These are phyloP conservation scores for Porites evermanni DNA, from an alignment of 92 coral and sea anemone genomes.

Conservation along the genomic window DNA sequence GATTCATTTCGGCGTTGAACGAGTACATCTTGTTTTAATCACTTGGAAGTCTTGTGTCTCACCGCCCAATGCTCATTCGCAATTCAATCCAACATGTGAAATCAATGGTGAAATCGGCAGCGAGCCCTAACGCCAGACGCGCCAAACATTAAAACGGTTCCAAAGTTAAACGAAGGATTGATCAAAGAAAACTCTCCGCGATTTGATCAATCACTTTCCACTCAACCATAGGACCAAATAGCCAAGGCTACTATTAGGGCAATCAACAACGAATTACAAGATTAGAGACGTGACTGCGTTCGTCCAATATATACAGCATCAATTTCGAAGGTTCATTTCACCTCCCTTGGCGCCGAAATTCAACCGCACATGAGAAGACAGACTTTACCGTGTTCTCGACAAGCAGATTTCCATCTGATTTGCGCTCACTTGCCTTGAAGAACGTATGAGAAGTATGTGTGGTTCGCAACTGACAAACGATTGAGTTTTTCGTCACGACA, in stretches of 20 bases:
- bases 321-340: conserved; percentile 50
- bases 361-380: background rate
- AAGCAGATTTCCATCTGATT: background rate
- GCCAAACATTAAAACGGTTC: background rate
- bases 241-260: conserved; percentile 3
- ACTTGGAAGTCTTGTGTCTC: conserved; percentile 1
- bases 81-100: conserved; percentile 10
- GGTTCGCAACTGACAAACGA: conserved; percentile 21
- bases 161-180: background rate
- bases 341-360: conserved; percentile 7
- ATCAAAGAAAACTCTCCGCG: background rate
- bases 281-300: background rate
- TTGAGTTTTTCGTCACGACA: background rate
- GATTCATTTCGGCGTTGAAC: conserved; percentile 50
- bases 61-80: conserved; percentile 20
- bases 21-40: conserved; percentile 49
- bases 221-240: conserved; percentile 10
- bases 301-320: conserved; percentile 33
- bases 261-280: background rate
- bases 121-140: background rate
- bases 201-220: background rate
- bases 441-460: background rate
- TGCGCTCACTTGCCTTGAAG: background rate
- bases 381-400: background rate
- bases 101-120: conserved; percentile 9